These are phyloP conservation scores for Paralvinella palmiformis DNA, from an alignment of 1,140 invertebrate genomes.

Conservation along the genomic window DNA sequence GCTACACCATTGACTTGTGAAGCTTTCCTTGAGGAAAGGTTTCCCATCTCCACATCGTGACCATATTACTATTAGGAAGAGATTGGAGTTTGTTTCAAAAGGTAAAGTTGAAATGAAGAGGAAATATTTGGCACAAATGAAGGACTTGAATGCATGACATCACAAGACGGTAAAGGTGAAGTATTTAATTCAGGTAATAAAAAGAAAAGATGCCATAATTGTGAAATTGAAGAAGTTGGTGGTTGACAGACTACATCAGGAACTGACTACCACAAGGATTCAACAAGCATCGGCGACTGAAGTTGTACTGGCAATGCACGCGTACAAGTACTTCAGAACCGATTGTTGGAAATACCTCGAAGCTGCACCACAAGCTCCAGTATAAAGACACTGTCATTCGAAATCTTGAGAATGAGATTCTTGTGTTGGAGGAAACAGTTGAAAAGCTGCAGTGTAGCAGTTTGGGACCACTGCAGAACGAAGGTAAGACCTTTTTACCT, in stretches of 20 bases:
- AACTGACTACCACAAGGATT: too few relatives aligned
- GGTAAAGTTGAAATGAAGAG: background rate
- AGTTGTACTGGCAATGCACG: background rate
- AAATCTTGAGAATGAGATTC: background rate
- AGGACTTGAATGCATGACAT: background rate
- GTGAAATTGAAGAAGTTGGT: background rate
- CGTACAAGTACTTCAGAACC: too few relatives aligned
- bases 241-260: background rate
- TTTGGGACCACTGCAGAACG: background rate
- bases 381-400: background rate
- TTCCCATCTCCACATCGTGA: background rate
- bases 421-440: background rate
- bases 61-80: background rate
- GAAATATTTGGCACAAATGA: background rate
- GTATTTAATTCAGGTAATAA: background rate
- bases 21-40: constrained; percentile 3
- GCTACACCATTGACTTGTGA: background rate
- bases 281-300: background rate
- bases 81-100: constrained; percentile 1
- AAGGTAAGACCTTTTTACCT: too few relatives aligned
- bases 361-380: background rate
- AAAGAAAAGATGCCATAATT: background rate
- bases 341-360: background rate
- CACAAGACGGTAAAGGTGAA: background rate
- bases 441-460: background rate